phyloP scores from a whole-genome alignment of 2,113 vertebrate species.

The Corythoichthys haematopterus region DNA sequence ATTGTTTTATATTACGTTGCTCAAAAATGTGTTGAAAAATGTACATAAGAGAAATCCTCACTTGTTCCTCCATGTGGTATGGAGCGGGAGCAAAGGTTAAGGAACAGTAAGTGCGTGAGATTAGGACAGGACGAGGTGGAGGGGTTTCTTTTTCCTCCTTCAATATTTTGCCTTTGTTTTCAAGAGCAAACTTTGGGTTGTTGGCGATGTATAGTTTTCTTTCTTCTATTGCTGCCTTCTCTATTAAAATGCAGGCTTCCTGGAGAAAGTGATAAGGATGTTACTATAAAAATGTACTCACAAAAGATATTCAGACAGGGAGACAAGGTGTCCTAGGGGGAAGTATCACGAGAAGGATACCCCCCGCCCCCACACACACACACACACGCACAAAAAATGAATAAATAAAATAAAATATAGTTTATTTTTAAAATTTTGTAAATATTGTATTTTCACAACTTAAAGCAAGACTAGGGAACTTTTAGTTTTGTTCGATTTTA shows the following conservation, averaged over 20 bases:
- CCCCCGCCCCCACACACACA: no score
- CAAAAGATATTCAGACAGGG: no score
- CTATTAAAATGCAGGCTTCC: conserved; percentile 79
- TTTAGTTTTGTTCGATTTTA: no score
- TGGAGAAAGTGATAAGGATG: conserved; percentile 42
- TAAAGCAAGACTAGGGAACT: no score
- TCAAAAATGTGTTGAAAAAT: neutral
- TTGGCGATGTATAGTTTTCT: conserved; percentile 64
- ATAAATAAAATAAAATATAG: no score
- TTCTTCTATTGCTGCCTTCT: conserved; percentile 81
- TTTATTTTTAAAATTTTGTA: no score
- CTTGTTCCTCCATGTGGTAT: conserved; percentile 77
- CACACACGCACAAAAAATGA: no score
- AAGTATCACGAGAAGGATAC: no score
- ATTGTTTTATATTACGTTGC: neutral
- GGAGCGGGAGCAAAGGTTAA: conserved; percentile 83
- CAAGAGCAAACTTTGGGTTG: conserved; percentile 20
- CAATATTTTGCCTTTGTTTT: conserved; percentile 44
- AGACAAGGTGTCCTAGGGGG: no score
- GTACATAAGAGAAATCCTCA: conserved; percentile 47
- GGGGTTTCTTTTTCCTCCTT: conserved; percentile 48
- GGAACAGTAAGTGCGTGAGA: conserved; percentile 75
- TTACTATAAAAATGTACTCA: neutral
- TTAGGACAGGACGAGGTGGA: conserved; percentile 82
- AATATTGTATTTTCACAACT: no score